Evolutionary conservation across 2,113 vertebrate genomes (phyloP).

Genomic region (Manacus vitellinus): DNA sequence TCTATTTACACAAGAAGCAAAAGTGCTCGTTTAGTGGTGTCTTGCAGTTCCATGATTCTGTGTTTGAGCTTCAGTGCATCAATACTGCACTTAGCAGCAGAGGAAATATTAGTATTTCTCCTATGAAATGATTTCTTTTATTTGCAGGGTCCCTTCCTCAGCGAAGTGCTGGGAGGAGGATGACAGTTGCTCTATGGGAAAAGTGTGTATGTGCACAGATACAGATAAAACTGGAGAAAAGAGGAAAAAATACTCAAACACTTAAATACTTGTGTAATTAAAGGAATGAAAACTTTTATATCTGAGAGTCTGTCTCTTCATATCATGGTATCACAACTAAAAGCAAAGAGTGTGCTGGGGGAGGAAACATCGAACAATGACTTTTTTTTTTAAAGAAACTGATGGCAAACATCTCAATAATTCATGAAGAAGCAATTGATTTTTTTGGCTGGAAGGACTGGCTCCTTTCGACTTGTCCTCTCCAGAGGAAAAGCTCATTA

Average conservation of each 20-base stretch:
- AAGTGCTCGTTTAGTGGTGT: slow-evolving; percentile 70
- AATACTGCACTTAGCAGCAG: slow-evolving; percentile 59
- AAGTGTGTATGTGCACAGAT: neutral
- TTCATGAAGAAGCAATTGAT: slow-evolving; percentile 85
- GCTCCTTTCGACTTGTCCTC: slow-evolving; percentile 66
- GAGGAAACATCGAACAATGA: slow-evolving; percentile 40
- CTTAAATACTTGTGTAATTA: neutral
- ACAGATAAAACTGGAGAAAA: neutral
- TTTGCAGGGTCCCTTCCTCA: neutral
- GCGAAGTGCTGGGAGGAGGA: neutral
- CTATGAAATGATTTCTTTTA: slow-evolving; percentile 19
- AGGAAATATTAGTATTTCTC: slow-evolving; percentile 67
- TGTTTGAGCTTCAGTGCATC: slow-evolving; percentile 52
- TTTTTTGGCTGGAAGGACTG: slow-evolving; percentile 75
- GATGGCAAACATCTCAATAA: slow-evolving; percentile 88
- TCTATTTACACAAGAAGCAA: slow-evolving; percentile 78
- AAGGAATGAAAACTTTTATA: slow-evolving; percentile 17
- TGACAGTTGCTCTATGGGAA: neutral
- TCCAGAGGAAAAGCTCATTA: slow-evolving; percentile 74
- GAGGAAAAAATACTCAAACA: neutral
- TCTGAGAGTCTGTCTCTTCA: slow-evolving; percentile 7
- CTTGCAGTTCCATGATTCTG: slow-evolving; percentile 49
- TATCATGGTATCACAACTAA: slow-evolving; percentile 19
- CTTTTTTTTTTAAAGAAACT: slow-evolving; percentile 76
- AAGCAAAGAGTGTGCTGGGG: slow-evolving; percentile 26